Evolutionary conservation across 1,140 invertebrate species (phyloP), one percentile per base, ranked within the genome.

Genomic region (Lepidurus arcticus): DNA sequence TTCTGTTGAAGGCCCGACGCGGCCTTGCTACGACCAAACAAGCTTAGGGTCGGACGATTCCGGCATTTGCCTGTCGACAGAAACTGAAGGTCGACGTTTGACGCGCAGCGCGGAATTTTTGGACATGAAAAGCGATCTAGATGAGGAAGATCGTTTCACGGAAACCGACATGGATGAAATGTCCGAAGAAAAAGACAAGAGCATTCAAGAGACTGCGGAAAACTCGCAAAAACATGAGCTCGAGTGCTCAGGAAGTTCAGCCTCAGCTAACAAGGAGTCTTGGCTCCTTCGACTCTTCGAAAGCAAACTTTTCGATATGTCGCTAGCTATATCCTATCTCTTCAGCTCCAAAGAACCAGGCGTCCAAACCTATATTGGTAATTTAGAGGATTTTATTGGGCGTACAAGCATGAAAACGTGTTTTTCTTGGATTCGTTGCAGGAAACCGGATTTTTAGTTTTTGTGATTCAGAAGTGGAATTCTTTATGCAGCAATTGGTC

Each of bases 341-440:
- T 98, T 96, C 84, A 97, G 97, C 84, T 97, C 96, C n/a, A 98
- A 98, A 86, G 97, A 99, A 85, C 93, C 95, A 26, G 97, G 96
- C 74, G 96, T 98, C 74, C 93, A 97, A 83, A 94, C 93, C 81
- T 98, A 98, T 85, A 90, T 98, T 84, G 96, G 95, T 90, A 84
- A 86, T 85, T 84, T 73, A 43, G 45, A n/a, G 74, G 21, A n/a
- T 80, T 47, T 47, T 16, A 47, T 47, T 47, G 65, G 65, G 21
- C 74, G 43, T 24, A 42, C 26, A 42, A 42, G 16, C 34, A 4
- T 34, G 13, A n/a, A 65, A 13, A 65, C 21, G 0, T 1, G 76
- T 42, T 21, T 78, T n/a, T 42, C 16, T 43, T 78, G 78, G 76
- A 77, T 77, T 81, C 77, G 87, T 87, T 34, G 74, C 83, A 92